Conservation (phyloP, 2,113 vertebrate species). For the Coreoperca whiteheadi region DNA sequence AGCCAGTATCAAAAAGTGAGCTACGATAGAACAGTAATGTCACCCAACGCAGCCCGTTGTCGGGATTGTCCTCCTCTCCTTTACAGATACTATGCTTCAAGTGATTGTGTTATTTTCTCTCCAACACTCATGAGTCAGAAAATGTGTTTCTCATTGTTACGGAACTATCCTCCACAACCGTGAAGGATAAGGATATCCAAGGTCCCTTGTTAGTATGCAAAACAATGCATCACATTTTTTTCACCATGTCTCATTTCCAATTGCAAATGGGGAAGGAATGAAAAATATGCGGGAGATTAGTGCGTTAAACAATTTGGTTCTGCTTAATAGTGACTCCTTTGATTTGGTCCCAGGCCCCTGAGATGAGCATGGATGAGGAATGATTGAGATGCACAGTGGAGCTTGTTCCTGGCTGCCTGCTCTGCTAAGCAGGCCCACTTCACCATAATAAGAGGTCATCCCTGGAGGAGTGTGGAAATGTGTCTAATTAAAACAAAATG, state of each 20-base stretch:
- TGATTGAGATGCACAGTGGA: slow-evolving; percentile 74
- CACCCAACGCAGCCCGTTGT: slow-evolving; percentile 28
- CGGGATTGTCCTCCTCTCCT: slow-evolving; percentile 35
- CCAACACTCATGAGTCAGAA: slow-evolving; percentile 53
- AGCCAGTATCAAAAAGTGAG: slow-evolving; percentile 44
- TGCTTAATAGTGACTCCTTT: slow-evolving; percentile 81
- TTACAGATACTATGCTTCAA: slow-evolving; percentile 43
- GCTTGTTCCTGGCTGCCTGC: slow-evolving; percentile 67
- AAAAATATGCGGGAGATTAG: slow-evolving; percentile 81
- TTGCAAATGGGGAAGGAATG: slow-evolving; percentile 70
- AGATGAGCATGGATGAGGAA: slow-evolving; percentile 68
- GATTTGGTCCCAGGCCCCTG: slow-evolving; percentile 73
- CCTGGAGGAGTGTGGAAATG: slow-evolving; percentile 80
- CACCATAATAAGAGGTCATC: slow-evolving; percentile 78
- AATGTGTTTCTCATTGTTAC: slow-evolving; percentile 59
- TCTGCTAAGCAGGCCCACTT: slow-evolving; percentile 68
- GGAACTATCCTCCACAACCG: slow-evolving; percentile 41
- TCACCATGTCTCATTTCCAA: slow-evolving; percentile 74
- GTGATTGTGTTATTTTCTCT: slow-evolving; percentile 38
- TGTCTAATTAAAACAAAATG: slow-evolving; percentile 85
- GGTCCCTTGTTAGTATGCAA: slow-evolving; percentile 78
- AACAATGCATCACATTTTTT: slow-evolving; percentile 74
- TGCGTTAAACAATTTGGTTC: slow-evolving; percentile 81
- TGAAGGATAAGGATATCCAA: slow-evolving; percentile 70
- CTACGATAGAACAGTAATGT: slow-evolving; percentile 50